Base-by-base conservation (phyloP, 2,797 vertebrate genomes). In the Pterois miles region DNA sequence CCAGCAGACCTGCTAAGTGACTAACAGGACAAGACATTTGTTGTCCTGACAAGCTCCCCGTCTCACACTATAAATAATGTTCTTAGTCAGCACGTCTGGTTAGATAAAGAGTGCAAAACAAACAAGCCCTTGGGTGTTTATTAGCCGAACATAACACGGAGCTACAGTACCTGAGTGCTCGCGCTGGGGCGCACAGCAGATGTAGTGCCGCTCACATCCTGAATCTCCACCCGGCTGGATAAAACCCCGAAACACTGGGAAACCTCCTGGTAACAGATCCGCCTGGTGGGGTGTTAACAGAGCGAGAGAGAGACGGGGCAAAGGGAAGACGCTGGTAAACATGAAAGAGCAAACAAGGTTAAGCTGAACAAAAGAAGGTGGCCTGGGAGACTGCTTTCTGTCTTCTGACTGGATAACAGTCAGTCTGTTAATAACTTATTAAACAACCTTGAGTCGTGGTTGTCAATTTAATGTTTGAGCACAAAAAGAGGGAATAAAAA, bases 231-330 rank as follows among this genome's bases (percentile, higher is more conserved):
- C 16, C 98, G 93, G 90, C 97, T 99, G 11, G 98, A 99, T 50
- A 99, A 95, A 46, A 99, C 98, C 1, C 98, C 98, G 0, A 99
- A 99, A 89, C 98, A 99, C 92, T 99, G 98, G 0, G 98, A 99
- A 1, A 98, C 96, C 90, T 99, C 98, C 79, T 99, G 98, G 90
- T 99, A 99, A 82, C 98, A 99, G 94, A 99, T 99, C 76, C 99
- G 97, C 92, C 98, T 99, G 91, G 0, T 6, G 54, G 60, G 2
- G 63, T 6, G 82, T 31, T 23, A 36, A 72, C 23, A 27, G 9
- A 16, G 25, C 54, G 33, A 38, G 5, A 58, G 14, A 2, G 9
- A 34, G 59, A 23, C 52, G 11, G 7, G 3, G 2, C n/a, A 14
- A 64, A 13, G 8, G 12, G 29, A 34, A 66, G 8, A 36, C 1